A percentile compares a stretch with the other conserved stretches of the same genome.
These are phyloP conservation scores for Archocentrus centrarchus DNA, from an alignment of 2,113 vertebrate genomes.

Conservation along the genomic window DNA sequence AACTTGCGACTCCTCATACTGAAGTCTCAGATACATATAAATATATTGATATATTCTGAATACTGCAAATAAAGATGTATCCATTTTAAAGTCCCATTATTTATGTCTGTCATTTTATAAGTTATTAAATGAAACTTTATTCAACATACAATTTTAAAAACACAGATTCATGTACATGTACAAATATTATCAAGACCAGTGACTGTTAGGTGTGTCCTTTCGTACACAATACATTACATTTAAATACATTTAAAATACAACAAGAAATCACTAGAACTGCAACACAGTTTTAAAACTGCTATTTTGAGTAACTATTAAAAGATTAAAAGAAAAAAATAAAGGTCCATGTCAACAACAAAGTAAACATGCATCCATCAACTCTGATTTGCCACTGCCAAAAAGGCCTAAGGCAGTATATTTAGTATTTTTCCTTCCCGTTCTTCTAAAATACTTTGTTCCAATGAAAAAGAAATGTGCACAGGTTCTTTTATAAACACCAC, in stretches of 20 bases:
- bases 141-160: background rate
- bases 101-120: background rate
- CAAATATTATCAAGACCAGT: background rate
- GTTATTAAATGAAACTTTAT: conserved; percentile 10
- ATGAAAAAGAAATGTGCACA: background rate
- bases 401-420: background rate
- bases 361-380: background rate
- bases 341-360: background rate
- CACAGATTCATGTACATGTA: background rate
- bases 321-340: background rate
- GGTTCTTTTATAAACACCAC: background rate
- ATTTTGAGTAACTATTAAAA: conserved; percentile 1
- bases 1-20: background rate
- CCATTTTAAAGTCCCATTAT: background rate
- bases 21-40: background rate
- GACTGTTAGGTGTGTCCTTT: background rate
- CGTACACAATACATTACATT: background rate
- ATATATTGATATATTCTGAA: background rate
- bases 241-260: background rate
- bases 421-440: background rate
- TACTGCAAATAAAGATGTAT: background rate
- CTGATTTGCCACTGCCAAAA: background rate
- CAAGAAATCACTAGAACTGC: background rate
- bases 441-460: background rate
- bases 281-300: no score